phyloP scores from a whole-genome alignment of 2,888 invertebrate species.

The Nomada fabriciana region DNA sequence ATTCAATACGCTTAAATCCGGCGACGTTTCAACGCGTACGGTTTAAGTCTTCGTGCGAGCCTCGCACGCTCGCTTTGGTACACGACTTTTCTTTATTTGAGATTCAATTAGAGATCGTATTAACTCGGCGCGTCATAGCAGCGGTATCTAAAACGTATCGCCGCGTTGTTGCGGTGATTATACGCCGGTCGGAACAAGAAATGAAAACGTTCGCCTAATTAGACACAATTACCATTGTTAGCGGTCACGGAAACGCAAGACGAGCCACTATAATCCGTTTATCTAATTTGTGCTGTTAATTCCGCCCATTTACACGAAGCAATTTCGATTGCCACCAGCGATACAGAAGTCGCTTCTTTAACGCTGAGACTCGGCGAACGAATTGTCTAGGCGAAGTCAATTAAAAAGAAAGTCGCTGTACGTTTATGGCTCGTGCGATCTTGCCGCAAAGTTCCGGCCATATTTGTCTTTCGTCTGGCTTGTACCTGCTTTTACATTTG shows the following conservation, averaged over 20 bases:
- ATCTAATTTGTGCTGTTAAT: conserved; percentile 31
- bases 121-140: background rate
- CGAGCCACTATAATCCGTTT: conserved; percentile 42
- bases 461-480: background rate
- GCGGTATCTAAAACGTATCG: conserved; percentile 18
- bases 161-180: conserved; percentile 22
- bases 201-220: conserved; percentile 50
- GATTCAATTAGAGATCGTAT: background rate
- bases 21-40: conserved; percentile 31
- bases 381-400: background rate
- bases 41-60: background rate
- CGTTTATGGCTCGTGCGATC: background rate
- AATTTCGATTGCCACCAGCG: conserved; percentile 28
- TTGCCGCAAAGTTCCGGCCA: background rate
- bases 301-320: conserved; percentile 22
- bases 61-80: too few species aligned
- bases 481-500: background rate
- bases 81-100: too few species aligned
- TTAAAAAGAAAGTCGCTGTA: conserved; percentile 20
- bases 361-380: background rate
- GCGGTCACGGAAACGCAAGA: conserved; percentile 44
- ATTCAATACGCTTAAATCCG: conserved; percentile 54
- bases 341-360: conserved; percentile 21
- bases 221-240: conserved; percentile 48
- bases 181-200: background rate